A percentile compares a stretch with the other conserved stretches of the same genome.
Conservation (phyloP, 2,888 invertebrate genomes). For the Megamerina dolium region DNA sequence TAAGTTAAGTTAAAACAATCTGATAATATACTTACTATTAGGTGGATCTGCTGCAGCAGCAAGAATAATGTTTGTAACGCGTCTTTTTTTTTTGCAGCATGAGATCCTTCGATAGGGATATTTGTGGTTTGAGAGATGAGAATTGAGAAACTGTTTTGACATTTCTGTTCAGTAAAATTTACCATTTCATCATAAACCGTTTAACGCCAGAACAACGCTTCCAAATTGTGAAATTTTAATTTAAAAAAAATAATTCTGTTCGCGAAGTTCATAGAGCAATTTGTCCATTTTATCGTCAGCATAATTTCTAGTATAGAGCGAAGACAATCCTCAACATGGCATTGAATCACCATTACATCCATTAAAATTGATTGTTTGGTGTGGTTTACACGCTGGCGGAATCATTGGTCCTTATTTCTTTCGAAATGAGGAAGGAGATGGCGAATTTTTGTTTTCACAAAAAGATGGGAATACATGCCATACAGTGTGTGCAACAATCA, state of each 20-base stretch:
- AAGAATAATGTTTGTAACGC: no score
- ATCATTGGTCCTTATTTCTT: background rate
- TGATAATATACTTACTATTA: no score
- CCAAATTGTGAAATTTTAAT: background rate
- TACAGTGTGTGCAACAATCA: no score
- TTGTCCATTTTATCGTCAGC: background rate
- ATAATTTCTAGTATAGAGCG: background rate
- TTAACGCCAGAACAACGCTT: background rate
- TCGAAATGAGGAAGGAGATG: background rate
- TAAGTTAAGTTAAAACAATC: no score
- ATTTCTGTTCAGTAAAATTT: background rate
- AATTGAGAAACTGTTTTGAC: background rate
- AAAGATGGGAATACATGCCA: no score
- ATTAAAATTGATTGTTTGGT: background rate
- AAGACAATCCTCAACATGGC: background rate
- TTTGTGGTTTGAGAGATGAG: background rate
- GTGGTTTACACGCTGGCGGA: background rate
- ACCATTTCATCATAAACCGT: background rate
- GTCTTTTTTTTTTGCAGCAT: background rate
- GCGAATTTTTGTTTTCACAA: no score
- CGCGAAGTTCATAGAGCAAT: background rate
- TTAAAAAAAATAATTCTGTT: background rate
- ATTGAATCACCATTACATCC: background rate
- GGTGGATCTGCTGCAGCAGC: no score
- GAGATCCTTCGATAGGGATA: background rate